Conservation (phyloP, 2,888 invertebrate genomes). For the Tachystola acroxantha region DNA sequence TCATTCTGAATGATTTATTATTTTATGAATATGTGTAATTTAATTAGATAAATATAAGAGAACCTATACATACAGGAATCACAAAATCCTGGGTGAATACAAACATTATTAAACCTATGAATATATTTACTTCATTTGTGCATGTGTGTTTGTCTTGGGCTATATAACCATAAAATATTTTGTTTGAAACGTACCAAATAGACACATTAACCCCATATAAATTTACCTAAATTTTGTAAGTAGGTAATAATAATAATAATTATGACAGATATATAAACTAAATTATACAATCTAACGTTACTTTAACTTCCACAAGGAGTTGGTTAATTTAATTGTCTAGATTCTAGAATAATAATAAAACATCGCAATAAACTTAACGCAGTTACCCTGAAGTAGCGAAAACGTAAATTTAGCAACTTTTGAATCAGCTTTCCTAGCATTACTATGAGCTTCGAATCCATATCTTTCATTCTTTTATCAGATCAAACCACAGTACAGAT, state of each 20-base stretch:
- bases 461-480: not conserved
- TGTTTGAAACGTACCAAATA: not conserved
- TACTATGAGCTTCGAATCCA: not conserved
- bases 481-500: too few species aligned
- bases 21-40: not conserved
- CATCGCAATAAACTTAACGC: conserved; percentile 3
- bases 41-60: too few species aligned
- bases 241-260: conserved; percentile 1
- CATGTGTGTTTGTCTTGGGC: not conserved
- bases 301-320: conserved; percentile 1
- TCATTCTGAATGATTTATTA: not conserved
- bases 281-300: conserved; percentile 8
- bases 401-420: not conserved
- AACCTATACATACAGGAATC: too few species aligned
- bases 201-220: conserved; percentile 3
- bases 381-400: conserved; percentile 11
- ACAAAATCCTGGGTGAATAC: too few species aligned
- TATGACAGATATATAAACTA: conserved; percentile 7
- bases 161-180: not conserved
- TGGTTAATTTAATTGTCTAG: conserved; percentile 5
- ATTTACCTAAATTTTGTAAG: conserved; percentile 2
- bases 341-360: conserved; percentile 1
- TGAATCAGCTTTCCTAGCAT: not conserved
- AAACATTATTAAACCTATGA: too few species aligned
- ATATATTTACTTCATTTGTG: conserved; percentile 1